These are phyloP conservation scores for Ariopsis seemanni DNA, from an alignment of 2,113 vertebrate genomes.

Conservation along the genomic window DNA sequence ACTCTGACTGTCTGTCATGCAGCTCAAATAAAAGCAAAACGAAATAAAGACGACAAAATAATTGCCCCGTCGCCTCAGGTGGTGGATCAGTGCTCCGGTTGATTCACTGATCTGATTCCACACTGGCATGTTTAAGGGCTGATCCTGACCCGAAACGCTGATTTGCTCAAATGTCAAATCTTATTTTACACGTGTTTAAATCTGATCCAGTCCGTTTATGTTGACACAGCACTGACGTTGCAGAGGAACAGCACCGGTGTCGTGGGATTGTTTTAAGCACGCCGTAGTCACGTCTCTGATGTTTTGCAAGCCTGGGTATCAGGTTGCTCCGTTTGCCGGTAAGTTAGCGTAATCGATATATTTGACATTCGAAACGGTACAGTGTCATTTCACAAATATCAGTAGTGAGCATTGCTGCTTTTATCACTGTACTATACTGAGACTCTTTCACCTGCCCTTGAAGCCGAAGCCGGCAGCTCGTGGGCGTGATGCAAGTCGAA, in stretches of 20 bases:
- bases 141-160: neutral
- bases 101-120: neutral
- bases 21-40: neutral
- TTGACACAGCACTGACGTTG: neutral
- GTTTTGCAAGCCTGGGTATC: neutral
- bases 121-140: neutral
- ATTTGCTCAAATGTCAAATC: neutral
- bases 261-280: neutral
- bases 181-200: neutral
- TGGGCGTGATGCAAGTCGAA: no score
- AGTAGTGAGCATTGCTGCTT: no score
- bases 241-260: neutral
- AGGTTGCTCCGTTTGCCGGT: no score
- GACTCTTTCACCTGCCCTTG: no score
- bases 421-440: no score
- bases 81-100: neutral
- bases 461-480: no score
- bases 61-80: neutral
- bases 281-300: neutral
- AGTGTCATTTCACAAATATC: no score
- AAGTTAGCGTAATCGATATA: no score
- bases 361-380: no score
- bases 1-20: neutral
- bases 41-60: neutral
- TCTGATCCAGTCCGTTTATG: neutral